Evolutionary conservation across 2,113 vertebrate genomes (phyloP), one percentile per base, ranked within the genome.

Genomic region (Glaucidium brasilianum): DNA sequence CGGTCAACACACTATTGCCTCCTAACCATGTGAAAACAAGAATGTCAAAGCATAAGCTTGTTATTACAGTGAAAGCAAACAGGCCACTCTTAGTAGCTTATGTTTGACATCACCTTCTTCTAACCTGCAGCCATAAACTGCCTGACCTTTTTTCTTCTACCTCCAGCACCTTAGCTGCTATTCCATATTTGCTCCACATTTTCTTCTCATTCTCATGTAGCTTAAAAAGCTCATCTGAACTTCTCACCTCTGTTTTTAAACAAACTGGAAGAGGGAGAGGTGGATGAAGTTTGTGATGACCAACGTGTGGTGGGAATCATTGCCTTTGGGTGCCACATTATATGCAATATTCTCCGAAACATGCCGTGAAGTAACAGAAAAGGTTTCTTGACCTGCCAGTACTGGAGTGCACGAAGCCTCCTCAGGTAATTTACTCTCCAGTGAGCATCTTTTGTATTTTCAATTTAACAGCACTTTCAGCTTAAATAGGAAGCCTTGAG

Each of bases 291-390:
- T 68, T 14, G 21, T 27, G 9, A 5, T 7, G 12, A 20, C 37
- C 49, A 3, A 1, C 9, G 15, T 11, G 13, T 1, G 37, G 30
- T 25, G 19, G 52, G 41, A 64, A 30, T 17, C 2, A 0, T 0
- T 43, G 63, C 30, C 8, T 1, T 35, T 22, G 52, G 45, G 27
- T n/a, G 37, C 53, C 32, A 2, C 2, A 0, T 7, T 5, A 4
- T 1, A 35, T 2, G 10, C 35, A 41, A 1, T 7, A 5, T 4
- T 29, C 47, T 50, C 41, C 32, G 14, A 26, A 84, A 52, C 11
- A 3, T 3, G 15, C 26, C 29, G 5, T 5, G 15, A 1, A 0
- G 25, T 2, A 16, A 39, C n/a, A 34, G 22, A 27, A 13, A 32
- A 32, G 2, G 9, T 11, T 63, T 45, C 78, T 16, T 39, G 15